These are phyloP conservation scores for Camponotus pennsylvanicus DNA, from an alignment of 1,140 invertebrate species.

Conservation along the genomic window DNA sequence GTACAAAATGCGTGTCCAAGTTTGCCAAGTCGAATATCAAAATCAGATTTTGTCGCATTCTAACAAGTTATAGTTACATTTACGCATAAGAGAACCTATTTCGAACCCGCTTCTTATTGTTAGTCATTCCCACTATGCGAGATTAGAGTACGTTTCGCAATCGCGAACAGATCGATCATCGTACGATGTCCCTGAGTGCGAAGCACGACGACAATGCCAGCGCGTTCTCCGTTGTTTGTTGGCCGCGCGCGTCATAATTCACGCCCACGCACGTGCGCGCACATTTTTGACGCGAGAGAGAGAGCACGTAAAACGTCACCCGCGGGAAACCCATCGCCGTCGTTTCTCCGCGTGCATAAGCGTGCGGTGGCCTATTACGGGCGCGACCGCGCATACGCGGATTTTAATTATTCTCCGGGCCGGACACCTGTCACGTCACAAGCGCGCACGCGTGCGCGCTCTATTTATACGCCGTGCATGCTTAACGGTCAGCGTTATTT, in stretches of 20 bases:
- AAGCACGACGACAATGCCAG: constrained; percentile 52
- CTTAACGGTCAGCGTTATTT: constrained; percentile 61
- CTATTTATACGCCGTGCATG: constrained; percentile 66
- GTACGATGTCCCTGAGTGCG: background rate
- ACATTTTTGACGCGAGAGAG: background rate
- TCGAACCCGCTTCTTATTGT: constrained; percentile 19
- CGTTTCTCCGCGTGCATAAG: constrained; percentile 60
- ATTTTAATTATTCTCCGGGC: constrained; percentile 78
- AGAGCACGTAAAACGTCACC: constrained; percentile 23
- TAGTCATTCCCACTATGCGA: background rate
- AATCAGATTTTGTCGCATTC: background rate
- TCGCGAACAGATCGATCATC: constrained; percentile 61
- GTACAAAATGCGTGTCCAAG: background rate
- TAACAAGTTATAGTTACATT: background rate
- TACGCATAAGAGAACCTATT: background rate
- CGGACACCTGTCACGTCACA: constrained; percentile 80
- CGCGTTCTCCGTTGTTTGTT: constrained; percentile 66
- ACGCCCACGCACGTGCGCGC: constrained; percentile 70
- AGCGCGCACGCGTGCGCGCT: constrained; percentile 62
- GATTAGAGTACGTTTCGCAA: constrained; percentile 27
- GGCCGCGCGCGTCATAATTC: constrained; percentile 71
- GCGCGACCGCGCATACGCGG: constrained; percentile 66
- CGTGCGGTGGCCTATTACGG: constrained; percentile 75
- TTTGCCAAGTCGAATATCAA: background rate
- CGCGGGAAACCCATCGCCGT: constrained; percentile 31